Evolutionary conservation across 2,888 invertebrate species (phyloP), one percentile per base, ranked within the genome.

Genomic region (Pammene aurita): DNA sequence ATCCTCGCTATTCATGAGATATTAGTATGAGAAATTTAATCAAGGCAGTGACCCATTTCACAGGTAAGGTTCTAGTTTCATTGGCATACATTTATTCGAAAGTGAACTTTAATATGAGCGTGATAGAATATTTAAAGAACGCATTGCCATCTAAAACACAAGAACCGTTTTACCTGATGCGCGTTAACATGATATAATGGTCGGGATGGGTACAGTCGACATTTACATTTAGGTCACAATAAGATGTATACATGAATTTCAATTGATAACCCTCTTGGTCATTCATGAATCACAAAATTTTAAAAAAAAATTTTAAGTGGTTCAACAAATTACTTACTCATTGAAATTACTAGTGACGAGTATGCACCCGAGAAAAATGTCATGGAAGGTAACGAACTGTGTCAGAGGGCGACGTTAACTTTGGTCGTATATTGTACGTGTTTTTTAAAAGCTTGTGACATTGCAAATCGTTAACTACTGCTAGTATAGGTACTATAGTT

Each of bases 11-110:
- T 67, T 67, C 56, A 63, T 67, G 62, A 63, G 62, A 50, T 18
- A 63, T 63, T 67, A 60, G 66, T 67, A 67, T 62, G 50, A 48
- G 62, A 46, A 67, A 67, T 67, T 67, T 67, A 67, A 67, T 67
- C 67, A 67, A 48, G 61, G 14, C 52, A 42, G 52, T 52, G 57
- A 52, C 46, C 41, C 55, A 35, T 34, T 60, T 52, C 58, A 54
- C 60, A 50, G 57, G 50, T 50, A 48, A 48, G 38, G 35, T 61
- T 50, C 35, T 13, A 50, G 35, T 35, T 48, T 7, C 4, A 7
- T 16, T 50, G 11, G 5, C 50, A 26, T 57, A 5, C 14, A 46
- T 16, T 50, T 38, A 16, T 0, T 38, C 18, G 1, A 50, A 38
- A 61, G 16, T 48, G 18, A 11, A 61, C 61, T 16, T 38, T 61